Conservation (phyloP, 2,888 invertebrate species). For the Flexamia atlantica region DNA sequence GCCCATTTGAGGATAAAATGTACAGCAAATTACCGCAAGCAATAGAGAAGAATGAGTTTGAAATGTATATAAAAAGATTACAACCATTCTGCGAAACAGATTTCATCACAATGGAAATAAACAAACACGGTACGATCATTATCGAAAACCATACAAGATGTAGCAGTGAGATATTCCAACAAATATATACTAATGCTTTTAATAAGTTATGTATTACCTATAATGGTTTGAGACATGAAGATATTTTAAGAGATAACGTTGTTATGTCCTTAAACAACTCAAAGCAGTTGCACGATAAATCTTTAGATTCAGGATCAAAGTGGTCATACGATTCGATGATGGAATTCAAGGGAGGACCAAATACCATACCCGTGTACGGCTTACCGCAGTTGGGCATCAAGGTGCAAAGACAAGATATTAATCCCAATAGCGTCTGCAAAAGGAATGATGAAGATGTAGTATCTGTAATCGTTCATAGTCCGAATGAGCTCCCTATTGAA, state of each 20-base stretch:
- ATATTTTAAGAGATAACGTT: conserved; percentile 10
- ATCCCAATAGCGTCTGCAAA: neutral
- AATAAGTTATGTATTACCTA: neutral
- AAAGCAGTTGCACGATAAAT: neutral
- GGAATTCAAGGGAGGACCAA: neutral
- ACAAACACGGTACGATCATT: no score
- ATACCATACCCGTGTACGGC: conserved; percentile 1
- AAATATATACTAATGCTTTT: neutral
- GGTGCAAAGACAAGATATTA: neutral
- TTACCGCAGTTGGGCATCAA: neutral
- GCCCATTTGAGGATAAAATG: no score
- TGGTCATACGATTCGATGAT: conserved; percentile 20
- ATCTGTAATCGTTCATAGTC: neutral
- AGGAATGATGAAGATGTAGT: neutral
- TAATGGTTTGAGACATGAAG: neutral
- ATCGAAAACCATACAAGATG: neutral
- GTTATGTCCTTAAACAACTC: neutral
- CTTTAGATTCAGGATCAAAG: no score
- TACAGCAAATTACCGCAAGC: neutral
- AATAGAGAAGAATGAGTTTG: neutral
- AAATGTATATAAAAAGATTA: neutral
- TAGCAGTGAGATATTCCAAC: neutral
- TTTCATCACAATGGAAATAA: neutral
- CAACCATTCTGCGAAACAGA: neutral
- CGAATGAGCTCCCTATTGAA: neutral